Base-by-base conservation (phyloP, 1,140 invertebrate genomes). In the Drosophila suzukii region DNA sequence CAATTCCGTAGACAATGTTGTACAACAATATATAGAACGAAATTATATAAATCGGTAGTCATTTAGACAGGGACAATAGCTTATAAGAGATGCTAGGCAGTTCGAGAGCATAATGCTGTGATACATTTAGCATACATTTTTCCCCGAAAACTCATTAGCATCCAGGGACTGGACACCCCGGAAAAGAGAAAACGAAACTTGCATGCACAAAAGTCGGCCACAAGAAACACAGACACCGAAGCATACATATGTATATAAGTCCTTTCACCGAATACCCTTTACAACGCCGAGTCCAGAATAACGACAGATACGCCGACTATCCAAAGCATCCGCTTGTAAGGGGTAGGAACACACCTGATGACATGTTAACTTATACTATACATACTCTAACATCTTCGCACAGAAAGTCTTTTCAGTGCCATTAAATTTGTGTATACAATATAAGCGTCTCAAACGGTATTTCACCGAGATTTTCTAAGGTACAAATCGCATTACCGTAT, bases 31-130 rank as follows among this genome's bases (percentile, higher is more conserved):
- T 50, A 17, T 46, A 36, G 51, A 36, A 51, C 51, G 57, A 54
- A 61, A 41, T 44, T 24, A 51, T 57, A 67, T 36, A 51, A 68
- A 66, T 75, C 38, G 47, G 61, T 86, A 86, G 74, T 49, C 68
- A 76, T 60, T 82, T 83, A 83, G 80, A 62, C 51, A 50, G 79
- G 76, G 83, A 88, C 65, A 80, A 81, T 89, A 89, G 84, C 73
- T 84, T 53, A 57, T 84, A 89, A 90, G 85, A 74, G 62, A 81
- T 60, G 77, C 66, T 86, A 89, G 80, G 80, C 73, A 89, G 80
- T 89, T 89, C 84, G 75, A 89, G 84, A 89, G 84, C 84, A 89
- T 89, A 89, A 78, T 84, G 84, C 84, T 89, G 84, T 89, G 84
- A 89, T 89, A 89, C 76, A 89, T 89, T 89, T 89, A 89, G 84